Evolutionary conservation across 2,888 invertebrate species (phyloP), one percentile per base, ranked within the genome.

Genomic region (Lathronympha strigana): DNA sequence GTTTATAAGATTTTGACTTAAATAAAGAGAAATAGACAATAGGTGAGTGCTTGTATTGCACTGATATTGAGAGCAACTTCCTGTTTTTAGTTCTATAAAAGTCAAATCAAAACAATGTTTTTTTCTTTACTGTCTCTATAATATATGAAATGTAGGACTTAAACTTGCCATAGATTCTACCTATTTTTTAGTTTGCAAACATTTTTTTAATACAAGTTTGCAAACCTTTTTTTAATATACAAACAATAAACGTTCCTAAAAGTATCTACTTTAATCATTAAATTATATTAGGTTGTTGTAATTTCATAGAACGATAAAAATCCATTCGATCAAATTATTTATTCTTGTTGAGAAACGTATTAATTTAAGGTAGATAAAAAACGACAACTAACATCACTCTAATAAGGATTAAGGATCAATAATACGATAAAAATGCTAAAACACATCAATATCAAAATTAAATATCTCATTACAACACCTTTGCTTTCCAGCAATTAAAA

Each of bases 391-490:
- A n/a, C n/a, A 13, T 23, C 47, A 23, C 5, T 47, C 47, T 23
- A 19, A 33, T 21, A 51, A 6, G 33, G 51, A 23, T 53, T 15
- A n/a, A 36, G 36, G 53, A 53, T 36, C 53, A 36, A 53, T 36
- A 53, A 53, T 21, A 33, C 2, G 36, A 36, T 36, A 53, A 53
- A 51, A 36, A 53, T 15, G 54, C 25, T 36, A 31, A 55, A 19
- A 28, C 25, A 28, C 43, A 40, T 43, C 28, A 43, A 13, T 19
- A 43, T 45, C 43, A 31, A 31, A 15, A 54, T 53, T 36, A 53
- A 38, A 38, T 31, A 19, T 31, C 43, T 57, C n/a, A 57, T 57
- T 57, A 19, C 31, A 45, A 31, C 55, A 28, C 40, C 40, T 17
- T 55, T 25, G 13, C 17, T 33, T 54, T 47, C 31, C n/a, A 49